Conservation (phyloP, 1,140 invertebrate species). For the Drosophila arawakana region DNA sequence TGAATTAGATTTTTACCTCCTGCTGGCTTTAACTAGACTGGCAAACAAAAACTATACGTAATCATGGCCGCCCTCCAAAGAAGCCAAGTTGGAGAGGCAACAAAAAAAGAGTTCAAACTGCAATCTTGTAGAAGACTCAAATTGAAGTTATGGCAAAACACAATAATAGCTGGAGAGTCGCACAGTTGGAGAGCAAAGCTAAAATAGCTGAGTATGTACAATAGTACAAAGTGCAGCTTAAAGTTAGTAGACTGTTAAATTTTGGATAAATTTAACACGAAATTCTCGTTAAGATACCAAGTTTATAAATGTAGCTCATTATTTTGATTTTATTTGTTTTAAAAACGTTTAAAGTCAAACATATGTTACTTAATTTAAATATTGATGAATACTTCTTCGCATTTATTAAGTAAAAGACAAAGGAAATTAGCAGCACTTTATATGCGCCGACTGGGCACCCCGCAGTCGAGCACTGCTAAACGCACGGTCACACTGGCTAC, state of each 20-base stretch:
- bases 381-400: too few relatives aligned
- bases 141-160: not conserved
- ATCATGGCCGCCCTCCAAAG: slow-evolving; percentile 1
- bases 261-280: too few relatives aligned
- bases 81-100: not conserved
- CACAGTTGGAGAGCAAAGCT: not conserved
- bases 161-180: not conserved
- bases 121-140: slow-evolving; percentile 1
- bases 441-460: too few relatives aligned
- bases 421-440: too few relatives aligned
- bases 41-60: slow-evolving; percentile 5
- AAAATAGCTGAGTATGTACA: not conserved
- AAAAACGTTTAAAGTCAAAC: too few relatives aligned
- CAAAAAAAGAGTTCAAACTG: not conserved
- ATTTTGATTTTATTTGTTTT: too few relatives aligned
- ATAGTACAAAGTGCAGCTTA: not conserved
- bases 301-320: too few relatives aligned
- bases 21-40: slow-evolving; percentile 3
- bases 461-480: too few relatives aligned
- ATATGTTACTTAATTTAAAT: too few relatives aligned
- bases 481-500: too few relatives aligned
- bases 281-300: too few relatives aligned
- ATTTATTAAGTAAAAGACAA: too few relatives aligned
- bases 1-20: slow-evolving; percentile 11
- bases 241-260: not conserved